These are phyloP conservation scores for Streptopelia turtur DNA, from an alignment of 2,797 vertebrate species.

Conservation along the genomic window DNA sequence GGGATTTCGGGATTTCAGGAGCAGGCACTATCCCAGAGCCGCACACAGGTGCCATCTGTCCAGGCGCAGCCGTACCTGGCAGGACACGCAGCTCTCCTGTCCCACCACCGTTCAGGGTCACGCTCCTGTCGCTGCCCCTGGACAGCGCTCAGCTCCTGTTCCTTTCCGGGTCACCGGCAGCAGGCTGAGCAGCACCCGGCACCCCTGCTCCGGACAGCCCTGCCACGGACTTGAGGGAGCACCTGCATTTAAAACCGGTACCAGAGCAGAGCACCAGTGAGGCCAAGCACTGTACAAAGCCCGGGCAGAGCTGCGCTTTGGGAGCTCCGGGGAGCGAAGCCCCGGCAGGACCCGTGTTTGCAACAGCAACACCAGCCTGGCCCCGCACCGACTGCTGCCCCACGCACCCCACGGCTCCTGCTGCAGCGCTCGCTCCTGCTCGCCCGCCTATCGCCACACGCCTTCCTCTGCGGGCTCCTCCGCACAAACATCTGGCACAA, in stretches of 20 bases:
- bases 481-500: not conserved
- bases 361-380: not conserved
- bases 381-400: no score
- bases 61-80: no score
- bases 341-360: not conserved
- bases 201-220: rapidly evolving
- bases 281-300: not conserved
- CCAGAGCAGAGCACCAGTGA: rapidly evolving
- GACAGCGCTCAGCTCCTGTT: rapidly evolving
- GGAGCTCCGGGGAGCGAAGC: not conserved
- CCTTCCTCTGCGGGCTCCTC: not conserved
- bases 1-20: no score
- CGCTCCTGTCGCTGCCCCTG: not conserved
- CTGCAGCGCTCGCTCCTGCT: no score
- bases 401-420: no score
- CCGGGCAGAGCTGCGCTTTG: not conserved
- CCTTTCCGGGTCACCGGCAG: not conserved
- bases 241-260: not conserved
- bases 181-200: rapidly evolving
- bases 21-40: no score
- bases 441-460: not conserved
- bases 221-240: not conserved
- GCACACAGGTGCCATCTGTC: no score
- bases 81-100: no score
- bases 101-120: no score